Evolutionary conservation across 1,140 invertebrate species (phyloP).

Genomic region (Drosophila kepulauana): DNA sequence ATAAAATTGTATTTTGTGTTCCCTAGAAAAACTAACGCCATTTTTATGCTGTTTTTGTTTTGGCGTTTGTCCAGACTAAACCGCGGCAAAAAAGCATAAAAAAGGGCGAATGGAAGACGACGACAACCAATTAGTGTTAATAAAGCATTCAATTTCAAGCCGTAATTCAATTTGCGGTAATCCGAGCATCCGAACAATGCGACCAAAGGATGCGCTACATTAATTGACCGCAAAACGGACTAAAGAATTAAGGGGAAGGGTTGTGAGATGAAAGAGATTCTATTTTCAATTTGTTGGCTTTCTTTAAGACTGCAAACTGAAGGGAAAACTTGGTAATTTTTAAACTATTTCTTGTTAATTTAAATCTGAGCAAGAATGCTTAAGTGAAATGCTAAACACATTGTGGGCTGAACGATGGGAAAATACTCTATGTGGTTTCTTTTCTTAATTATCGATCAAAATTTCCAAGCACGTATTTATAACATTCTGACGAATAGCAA

Average conservation of each 20-base stretch:
- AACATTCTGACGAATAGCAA: no score
- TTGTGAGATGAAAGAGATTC: constrained; percentile 4
- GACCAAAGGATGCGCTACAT: constrained; percentile 15
- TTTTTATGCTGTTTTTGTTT: background rate
- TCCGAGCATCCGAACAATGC: constrained; percentile 6
- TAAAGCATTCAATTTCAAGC: constrained; percentile 51
- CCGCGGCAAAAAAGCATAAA: background rate
- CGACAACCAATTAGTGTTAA: constrained; percentile 48
- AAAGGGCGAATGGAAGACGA: background rate
- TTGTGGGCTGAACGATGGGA: no score
- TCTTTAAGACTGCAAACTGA: background rate
- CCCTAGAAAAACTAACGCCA: background rate
- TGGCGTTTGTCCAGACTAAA: background rate
- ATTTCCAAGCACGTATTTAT: no score
- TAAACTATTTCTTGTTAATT: no score
- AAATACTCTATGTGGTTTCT: no score
- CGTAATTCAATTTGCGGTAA: constrained; percentile 30
- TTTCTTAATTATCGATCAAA: no score
- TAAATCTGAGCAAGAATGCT: no score
- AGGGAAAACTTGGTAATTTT: background rate
- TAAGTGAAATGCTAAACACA: no score
- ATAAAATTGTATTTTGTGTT: constrained; percentile 3
- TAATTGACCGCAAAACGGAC: constrained; percentile 5
- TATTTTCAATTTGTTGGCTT: background rate
- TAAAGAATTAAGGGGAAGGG: background rate